phyloP scores from a whole-genome alignment of 2,797 vertebrate species.

The Rhabdomys pumilio region DNA sequence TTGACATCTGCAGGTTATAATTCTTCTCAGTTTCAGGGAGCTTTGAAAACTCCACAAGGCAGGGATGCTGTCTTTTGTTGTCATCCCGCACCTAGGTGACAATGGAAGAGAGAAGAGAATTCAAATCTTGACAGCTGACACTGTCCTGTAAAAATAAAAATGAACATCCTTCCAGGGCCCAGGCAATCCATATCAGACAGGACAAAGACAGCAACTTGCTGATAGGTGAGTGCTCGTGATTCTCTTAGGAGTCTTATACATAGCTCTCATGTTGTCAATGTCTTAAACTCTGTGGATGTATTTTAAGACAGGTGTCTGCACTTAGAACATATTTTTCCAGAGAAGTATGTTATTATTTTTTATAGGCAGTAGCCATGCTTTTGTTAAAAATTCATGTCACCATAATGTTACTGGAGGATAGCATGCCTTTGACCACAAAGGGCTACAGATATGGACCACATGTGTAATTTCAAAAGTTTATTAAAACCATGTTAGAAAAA shows the following conservation, averaged over 20 bases:
- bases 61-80: conserved; percentile 99
- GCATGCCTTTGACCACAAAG: not conserved
- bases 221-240: not conserved
- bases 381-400: not conserved
- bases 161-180: not conserved
- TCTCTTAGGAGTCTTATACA: not conserved
- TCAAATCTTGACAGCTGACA: conserved; percentile 61
- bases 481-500: conserved; percentile 10
- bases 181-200: not conserved
- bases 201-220: conserved; percentile 48
- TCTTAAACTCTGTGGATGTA: not conserved
- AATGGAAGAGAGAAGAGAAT: conserved; percentile 78
- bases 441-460: not conserved
- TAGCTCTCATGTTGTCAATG: not conserved
- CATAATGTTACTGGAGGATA: not conserved
- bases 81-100: conserved; percentile 95
- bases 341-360: not conserved
- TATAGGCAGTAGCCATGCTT: not conserved
- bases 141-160: conserved; percentile 41
- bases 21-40: conserved; percentile 99
- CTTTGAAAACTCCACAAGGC: conserved; percentile 98
- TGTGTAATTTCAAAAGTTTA: conserved; percentile 26
- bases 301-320: conserved; percentile 43
- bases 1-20: conserved; percentile 99
- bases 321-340: conserved; percentile 38